Percentiles rank a stretch among this genome's conserved stretches.
phyloP scores from a whole-genome alignment of 2,113 vertebrate species.

The Cottus gobio region DNA sequence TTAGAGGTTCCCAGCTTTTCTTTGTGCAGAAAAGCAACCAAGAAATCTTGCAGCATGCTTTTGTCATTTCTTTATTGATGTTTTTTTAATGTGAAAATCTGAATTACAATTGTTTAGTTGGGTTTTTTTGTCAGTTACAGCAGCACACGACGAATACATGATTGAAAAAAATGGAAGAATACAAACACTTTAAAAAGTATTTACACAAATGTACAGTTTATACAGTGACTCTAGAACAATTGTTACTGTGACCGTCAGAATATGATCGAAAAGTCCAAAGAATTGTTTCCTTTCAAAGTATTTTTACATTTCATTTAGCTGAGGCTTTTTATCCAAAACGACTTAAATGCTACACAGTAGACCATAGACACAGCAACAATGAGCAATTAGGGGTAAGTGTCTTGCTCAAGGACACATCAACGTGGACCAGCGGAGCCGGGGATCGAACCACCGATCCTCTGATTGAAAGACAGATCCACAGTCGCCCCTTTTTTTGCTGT shows the following conservation, averaged over 20 bases:
- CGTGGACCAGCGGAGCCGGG: no score
- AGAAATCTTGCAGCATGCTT: neutral
- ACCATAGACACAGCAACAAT: no score
- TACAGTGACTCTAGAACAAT: conserved; percentile 36
- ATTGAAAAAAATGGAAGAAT: neutral
- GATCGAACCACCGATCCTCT: no score
- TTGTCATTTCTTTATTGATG: conserved; percentile 3
- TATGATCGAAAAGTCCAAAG: neutral
- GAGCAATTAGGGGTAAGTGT: no score
- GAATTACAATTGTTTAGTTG: neutral
- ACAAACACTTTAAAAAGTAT: conserved; percentile 43
- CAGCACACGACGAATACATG: conserved; percentile 31
- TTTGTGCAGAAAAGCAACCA: neutral
- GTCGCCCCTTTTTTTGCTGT: no score
- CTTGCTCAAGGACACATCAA: no score
- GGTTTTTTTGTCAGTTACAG: conserved; percentile 11
- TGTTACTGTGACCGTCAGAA: neutral
- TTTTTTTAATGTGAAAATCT: conserved; percentile 8
- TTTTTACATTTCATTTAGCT: no score
- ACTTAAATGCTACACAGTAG: no score
- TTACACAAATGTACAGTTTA: conserved; percentile 70
- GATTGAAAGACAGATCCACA: no score
- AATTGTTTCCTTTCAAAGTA: neutral
- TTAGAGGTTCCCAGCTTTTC: neutral
- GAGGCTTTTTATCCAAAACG: no score